Evolutionary conservation across 30 jellyfish, hydroid and myxozoan genomes (phyloP), one percentile per base, ranked within the genome.

Genomic region (Aurelia coerulea): DNA sequence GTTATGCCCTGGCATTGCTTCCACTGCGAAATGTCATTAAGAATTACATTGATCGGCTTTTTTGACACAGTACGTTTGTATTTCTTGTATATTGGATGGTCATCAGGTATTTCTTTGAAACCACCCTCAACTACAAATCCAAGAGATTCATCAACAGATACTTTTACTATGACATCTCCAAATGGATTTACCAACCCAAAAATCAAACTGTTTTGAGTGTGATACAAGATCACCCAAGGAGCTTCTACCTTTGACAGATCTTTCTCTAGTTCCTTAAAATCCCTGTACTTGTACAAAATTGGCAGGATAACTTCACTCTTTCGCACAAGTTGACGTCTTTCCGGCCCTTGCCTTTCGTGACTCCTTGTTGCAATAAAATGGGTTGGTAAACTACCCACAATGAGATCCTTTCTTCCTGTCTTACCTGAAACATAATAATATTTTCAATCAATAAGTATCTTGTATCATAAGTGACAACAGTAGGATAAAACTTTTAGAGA

Each of bases 181-280:
- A n/a, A n/a, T n/a, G n/a, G n/a, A n/a, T n/a, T n/a, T n/a, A n/a
- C n/a, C n/a, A n/a, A n/a, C n/a, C n/a, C n/a, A n/a, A n/a, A n/a
- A n/a, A n/a, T n/a, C n/a, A n/a, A n/a, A n/a, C n/a, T n/a, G n/a
- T n/a, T n/a, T n/a, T n/a, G n/a, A n/a, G n/a, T n/a, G n/a, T n/a
- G n/a, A n/a, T n/a, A n/a, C n/a, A n/a, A n/a, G n/a, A n/a, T 54
- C 33, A 76, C 86, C 86, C 86, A 76, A 76, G 86, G 86, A 5
- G 42, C 62, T 53, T 76, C 56, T 53, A 76, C 31, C 53, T 59
- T 76, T 13, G 62, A n/a, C 3, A 76, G 14, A 62, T 42, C 62
- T 58, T 76, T 76, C 18, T 76, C 54, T 10, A 58, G 54, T 16
- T 76, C 87, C 29, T 33, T 49, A 76, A 76, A 76, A 76, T 76